A percentile compares a stretch with the other conserved stretches of the same genome.
Evolutionary conservation across 2,888 invertebrate species (phyloP).

Genomic region (Synanthedon formicaeformis): DNA sequence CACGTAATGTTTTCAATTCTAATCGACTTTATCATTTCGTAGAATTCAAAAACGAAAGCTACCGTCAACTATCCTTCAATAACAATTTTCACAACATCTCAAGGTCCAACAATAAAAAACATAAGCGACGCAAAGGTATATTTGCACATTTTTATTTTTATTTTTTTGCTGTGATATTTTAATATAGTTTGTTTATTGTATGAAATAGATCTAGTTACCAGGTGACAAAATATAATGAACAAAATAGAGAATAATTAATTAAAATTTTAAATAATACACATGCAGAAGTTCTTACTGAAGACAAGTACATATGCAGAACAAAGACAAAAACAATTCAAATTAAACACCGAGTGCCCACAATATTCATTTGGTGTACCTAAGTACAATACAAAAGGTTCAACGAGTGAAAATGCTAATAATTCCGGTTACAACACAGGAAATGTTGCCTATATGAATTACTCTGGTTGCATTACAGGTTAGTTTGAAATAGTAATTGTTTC

Average conservation of each 20-base stretch:
- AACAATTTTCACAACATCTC: constrained; percentile 36
- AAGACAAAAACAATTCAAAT: constrained; percentile 23
- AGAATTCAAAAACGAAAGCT: background rate
- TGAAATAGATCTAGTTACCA: too few relatives aligned
- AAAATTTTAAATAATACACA: too few relatives aligned
- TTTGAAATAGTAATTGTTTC: too few relatives aligned
- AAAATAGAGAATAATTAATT: too few relatives aligned
- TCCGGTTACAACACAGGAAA: too few relatives aligned
- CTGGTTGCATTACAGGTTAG: too few relatives aligned
- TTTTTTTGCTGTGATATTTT: too few relatives aligned
- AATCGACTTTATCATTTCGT: background rate
- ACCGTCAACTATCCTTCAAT: constrained; percentile 14
- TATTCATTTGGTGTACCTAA: constrained; percentile 14
- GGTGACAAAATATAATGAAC: too few relatives aligned
- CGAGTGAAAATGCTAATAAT: too few relatives aligned
- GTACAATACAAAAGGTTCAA: constrained; percentile 4
- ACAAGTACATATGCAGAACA: constrained; percentile 29
- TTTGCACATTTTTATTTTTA: background rate
- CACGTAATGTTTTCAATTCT: too few relatives aligned
- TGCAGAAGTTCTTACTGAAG: constrained; percentile 35
- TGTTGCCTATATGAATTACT: too few relatives aligned
- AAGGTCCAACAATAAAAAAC: constrained; percentile 38
- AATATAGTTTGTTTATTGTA: too few relatives aligned
- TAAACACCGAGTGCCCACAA: constrained; percentile 27
- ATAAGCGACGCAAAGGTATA: constrained; percentile 45